Evolutionary conservation across 2,888 invertebrate species (phyloP).

Genomic region (Perdita meconis): DNA sequence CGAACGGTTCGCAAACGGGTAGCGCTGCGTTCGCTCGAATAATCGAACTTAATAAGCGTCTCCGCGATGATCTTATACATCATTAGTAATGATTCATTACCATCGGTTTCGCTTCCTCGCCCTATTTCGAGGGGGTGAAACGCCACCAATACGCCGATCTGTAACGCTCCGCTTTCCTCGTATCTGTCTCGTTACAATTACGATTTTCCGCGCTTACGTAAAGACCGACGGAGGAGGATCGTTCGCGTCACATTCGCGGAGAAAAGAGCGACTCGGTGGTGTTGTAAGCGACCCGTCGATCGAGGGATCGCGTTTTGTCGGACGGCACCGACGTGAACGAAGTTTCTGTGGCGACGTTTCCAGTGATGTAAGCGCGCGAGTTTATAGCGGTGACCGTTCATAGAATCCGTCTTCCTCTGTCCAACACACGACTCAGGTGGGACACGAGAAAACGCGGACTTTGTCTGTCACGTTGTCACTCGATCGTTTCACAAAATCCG

Average conservation of each 20-base stretch:
- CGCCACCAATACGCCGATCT: too few species aligned
- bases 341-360: conserved; percentile 49
- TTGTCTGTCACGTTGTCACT: conserved; percentile 8
- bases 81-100: not conserved
- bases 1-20: not conserved
- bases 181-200: not conserved
- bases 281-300: conserved; percentile 30
- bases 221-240: conserved; percentile 3
- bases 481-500: conserved; percentile 37
- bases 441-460: conserved; percentile 22
- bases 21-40: not conserved
- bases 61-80: not conserved
- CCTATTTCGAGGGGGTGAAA: too few species aligned
- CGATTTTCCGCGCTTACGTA: not conserved
- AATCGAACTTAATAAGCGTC: conserved; percentile 12
- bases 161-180: too few species aligned
- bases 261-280: conserved; percentile 23
- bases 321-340: conserved; percentile 28
- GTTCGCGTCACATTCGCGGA: not conserved
- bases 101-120: too few species aligned
- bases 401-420: conserved; percentile 47
- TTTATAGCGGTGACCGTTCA: conserved; percentile 80
- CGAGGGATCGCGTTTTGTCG: conserved; percentile 20
- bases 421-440: conserved; percentile 50
- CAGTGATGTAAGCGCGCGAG: conserved; percentile 80